These are phyloP conservation scores for Gymnoscelis rufifasciata DNA, from an alignment of 2,888 invertebrate genomes.

Conservation along the genomic window DNA sequence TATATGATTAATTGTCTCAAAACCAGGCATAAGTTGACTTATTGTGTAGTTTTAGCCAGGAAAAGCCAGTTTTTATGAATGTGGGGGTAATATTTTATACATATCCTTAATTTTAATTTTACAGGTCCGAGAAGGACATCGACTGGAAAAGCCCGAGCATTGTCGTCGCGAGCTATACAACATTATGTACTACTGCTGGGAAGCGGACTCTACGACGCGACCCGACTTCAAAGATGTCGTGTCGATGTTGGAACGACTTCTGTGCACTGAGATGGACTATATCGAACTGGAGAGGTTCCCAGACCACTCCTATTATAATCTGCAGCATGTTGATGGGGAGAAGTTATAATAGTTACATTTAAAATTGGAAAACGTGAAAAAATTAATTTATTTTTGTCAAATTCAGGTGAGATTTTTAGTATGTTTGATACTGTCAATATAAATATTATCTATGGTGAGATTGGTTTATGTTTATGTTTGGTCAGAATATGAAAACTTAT, in stretches of 20 bases:
- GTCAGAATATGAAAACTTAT: no score
- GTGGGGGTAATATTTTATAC: no score
- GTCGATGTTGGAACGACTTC: conserved; percentile 87
- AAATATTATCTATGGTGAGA: no score
- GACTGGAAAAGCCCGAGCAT: conserved; percentile 95
- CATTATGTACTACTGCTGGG: conserved; percentile 98
- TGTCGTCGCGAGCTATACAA: conserved; percentile 95
- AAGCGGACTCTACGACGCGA: conserved; percentile 88
- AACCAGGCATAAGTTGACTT: no score
- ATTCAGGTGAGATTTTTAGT: no score
- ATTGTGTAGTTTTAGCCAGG: no score
- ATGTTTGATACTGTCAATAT: no score
- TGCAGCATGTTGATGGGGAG: conserved; percentile 90
- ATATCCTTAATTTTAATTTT: no score
- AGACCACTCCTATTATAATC: conserved; percentile 94
- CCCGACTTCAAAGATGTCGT: conserved; percentile 92
- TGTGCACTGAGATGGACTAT: conserved; percentile 95
- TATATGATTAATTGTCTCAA: no score
- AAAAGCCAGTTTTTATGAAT: no score
- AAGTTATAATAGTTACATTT: conserved; percentile 64
- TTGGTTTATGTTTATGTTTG: no score
- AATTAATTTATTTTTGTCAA: no score
- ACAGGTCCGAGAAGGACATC: conserved; percentile 89
- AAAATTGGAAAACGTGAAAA: background rate
- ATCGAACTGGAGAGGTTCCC: conserved; percentile 95